Base-by-base conservation (phyloP, 2,113 vertebrate genomes). In the Chaetodon trifascialis region DNA sequence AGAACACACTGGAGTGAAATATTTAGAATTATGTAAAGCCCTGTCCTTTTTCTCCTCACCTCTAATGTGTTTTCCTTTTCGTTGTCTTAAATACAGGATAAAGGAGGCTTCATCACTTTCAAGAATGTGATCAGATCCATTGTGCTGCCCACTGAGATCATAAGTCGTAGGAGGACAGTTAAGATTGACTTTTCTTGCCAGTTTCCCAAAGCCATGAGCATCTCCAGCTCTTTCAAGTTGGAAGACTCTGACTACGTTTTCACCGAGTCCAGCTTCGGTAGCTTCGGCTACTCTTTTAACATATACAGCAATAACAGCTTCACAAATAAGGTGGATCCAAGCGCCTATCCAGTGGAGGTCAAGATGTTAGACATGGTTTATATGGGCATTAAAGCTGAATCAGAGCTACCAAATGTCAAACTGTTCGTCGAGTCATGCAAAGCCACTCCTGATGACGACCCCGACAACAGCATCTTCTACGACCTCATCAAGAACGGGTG, bases 391-490 rank as follows among this genome's bases (percentile, higher is more conserved):
- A 74, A 86, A 10, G 94, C 91, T 1, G 12, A 88, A 4, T 88
- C 95, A 0, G 85, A 91, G 0, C 75, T 96, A 1, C 85, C 92
- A 0, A 81, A 90, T 0, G 84, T 94, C 10, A 88, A 19, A 0
- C 0, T 96, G 79, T 95, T 95, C 79, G 92, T 96, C 0, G 94
- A 95, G 25, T 95, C 95, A 0, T 96, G 95, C 89, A 95, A 80
- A 88, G 95, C 92, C 11, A 95, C 94, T n/a, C 94, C 95, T 0
- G 89, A 93, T 3, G 86, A 90, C 55, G 86, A 95, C 86, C 89
- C 93, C 0, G 76, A 86, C 1, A 94, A 93, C 84, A 2, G n/a
- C 15, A 7, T 91, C 21, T 90, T 7, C 60, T 95, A 95, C 17
- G 63, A 91, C 82, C 69, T 96, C 68, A 90, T 95, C 76, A 79